phyloP scores from a whole-genome alignment of 2,888 invertebrate species.

The Erebia epiphron region DNA sequence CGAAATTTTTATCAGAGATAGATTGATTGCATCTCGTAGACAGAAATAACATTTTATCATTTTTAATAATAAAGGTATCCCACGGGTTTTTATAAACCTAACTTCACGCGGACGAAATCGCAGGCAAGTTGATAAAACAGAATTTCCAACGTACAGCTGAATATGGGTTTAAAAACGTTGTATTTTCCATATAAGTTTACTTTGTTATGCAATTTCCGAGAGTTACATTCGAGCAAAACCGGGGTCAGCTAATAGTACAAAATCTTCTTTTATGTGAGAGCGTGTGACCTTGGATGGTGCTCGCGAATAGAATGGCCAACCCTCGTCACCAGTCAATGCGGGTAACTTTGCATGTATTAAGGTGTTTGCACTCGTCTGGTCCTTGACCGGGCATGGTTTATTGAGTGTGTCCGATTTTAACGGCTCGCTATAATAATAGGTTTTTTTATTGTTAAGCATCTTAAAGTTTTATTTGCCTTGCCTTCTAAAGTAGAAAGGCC shows the following conservation, averaged over 20 bases:
- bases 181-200: no score
- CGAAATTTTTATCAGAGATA: no score
- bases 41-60: no score
- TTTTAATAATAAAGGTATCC: no score
- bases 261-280: neutral
- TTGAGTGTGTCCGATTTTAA: conserved; percentile 25
- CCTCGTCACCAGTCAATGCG: conserved; percentile 15
- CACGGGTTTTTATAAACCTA: no score
- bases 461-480: no score
- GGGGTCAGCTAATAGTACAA: neutral
- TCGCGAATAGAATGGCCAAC: conserved; percentile 2
- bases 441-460: neutral
- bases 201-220: no score
- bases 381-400: conserved; percentile 24
- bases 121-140: no score
- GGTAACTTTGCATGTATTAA: neutral
- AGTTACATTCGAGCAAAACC: neutral
- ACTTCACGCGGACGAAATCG: neutral
- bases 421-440: conserved; percentile 22
- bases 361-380: conserved; percentile 14
- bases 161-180: no score
- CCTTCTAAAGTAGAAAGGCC: no score
- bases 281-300: conserved; percentile 10
- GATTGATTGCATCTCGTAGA: no score
- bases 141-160: no score